These are phyloP conservation scores for Myopa testacea DNA, from an alignment of 2,888 invertebrate genomes.

Conservation along the genomic window DNA sequence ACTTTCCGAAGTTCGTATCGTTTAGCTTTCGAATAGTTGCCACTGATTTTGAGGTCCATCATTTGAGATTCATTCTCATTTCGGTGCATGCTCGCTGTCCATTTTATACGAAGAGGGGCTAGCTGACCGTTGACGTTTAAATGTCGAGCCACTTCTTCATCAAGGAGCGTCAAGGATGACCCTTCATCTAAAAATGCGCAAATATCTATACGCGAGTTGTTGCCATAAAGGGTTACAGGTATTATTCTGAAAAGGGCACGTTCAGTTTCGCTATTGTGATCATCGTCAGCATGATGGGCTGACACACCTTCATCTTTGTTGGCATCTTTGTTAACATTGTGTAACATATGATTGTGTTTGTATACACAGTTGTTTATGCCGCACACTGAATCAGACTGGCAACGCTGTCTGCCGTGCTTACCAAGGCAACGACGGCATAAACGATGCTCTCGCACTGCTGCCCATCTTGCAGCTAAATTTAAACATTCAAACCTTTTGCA, in stretches of 20 bases:
- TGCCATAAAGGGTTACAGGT: constrained; percentile 43
- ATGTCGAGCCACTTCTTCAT: constrained; percentile 34
- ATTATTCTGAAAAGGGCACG: constrained; percentile 41
- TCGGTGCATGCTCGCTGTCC: constrained; percentile 40
- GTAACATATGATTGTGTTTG: constrained; percentile 22
- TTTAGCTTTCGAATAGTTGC: background rate
- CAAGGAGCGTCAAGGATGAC: constrained; percentile 40
- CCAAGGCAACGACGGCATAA: constrained; percentile 19
- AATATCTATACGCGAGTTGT: constrained; percentile 37
- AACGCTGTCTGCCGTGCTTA: too few relatives aligned
- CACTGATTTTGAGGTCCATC: background rate
- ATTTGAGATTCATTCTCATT: constrained; percentile 42
- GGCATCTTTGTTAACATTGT: constrained; percentile 30
- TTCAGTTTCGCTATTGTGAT: background rate
- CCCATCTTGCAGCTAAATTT: constrained; percentile 33
- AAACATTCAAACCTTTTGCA: constrained; percentile 22
- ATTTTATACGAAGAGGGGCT: constrained; percentile 1
- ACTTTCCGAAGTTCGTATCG: background rate
- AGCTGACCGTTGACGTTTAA: constrained; percentile 8
- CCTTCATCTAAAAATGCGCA: constrained; percentile 45
- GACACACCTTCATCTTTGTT: background rate
- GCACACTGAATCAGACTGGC: too few relatives aligned
- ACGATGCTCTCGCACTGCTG: constrained; percentile 26
- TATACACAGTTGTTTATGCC: too few relatives aligned
- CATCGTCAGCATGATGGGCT: background rate